A percentile compares a stretch with the other conserved stretches of the same genome.
These are phyloP conservation scores for Erithacus rubecula DNA, from an alignment of 2,797 vertebrate genomes.

Conservation along the genomic window DNA sequence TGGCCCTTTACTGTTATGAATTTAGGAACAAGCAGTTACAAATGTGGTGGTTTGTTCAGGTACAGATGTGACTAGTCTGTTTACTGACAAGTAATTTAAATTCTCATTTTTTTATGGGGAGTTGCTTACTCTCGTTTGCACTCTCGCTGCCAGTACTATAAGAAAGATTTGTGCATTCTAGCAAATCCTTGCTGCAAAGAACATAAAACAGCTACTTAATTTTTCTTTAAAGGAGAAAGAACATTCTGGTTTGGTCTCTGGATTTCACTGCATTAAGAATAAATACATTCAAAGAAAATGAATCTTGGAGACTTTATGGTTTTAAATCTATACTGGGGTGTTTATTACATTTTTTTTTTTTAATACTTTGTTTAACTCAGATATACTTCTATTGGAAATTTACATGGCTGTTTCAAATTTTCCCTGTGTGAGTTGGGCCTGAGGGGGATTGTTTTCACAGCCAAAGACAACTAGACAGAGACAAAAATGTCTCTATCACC, in stretches of 20 bases:
- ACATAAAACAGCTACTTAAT: not conserved
- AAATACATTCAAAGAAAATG: not conserved
- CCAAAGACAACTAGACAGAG: not conserved
- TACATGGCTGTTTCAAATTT: not conserved
- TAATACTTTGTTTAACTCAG: not conserved
- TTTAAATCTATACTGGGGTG: not conserved
- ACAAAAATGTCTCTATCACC: not conserved
- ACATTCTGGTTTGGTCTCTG: not conserved
- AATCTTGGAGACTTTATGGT: not conserved
- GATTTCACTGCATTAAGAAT: not conserved
- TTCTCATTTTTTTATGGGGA: not conserved
- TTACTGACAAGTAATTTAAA: not conserved
- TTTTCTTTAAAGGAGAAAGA: not conserved
- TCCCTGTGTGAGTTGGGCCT: not conserved
- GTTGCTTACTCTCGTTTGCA: not conserved
- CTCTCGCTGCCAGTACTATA: not conserved
- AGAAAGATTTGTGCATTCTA: not conserved
- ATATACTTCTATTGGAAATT: not conserved
- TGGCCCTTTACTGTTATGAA: not conserved
- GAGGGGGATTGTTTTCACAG: not conserved
- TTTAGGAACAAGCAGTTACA: not conserved
- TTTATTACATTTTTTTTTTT: not conserved
- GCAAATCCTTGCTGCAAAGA: not conserved
- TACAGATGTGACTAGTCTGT: not conserved
- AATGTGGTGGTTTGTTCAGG: not conserved